Base-by-base conservation (phyloP, 1,140 invertebrate species). In the Radopholus similis region DNA sequence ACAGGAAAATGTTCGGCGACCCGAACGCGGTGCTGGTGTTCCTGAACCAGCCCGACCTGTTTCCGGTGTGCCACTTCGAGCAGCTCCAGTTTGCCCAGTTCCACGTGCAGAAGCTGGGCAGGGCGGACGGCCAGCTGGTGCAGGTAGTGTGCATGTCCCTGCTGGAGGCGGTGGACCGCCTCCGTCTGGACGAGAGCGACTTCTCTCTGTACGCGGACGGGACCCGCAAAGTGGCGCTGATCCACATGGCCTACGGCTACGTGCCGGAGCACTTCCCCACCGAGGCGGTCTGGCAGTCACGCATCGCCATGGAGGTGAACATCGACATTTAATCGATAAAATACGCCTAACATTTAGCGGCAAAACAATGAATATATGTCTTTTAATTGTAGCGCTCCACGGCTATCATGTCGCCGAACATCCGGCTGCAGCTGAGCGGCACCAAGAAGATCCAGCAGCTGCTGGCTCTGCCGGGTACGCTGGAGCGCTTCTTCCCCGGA, bases 231-330 rank as follows among this genome's bases (percentile, higher is more conserved):
- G 88, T 97, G 13, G 90, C 90, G 44, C 90, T 98, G 21, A 89
- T 96, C 26, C 97, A 97, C 84, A 94, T 90, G 84, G 87, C 95
- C 73, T 87, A 89, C 64, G 94, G 91, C 3, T 98, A 97, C 83
- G 88, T 89, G 72, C 91, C 92, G 0, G 86, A 85, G n/a, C 89
- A 93, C 79, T 96, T 93, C 67, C 62, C 68, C 40, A 56, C 66
- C 38, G 40, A 68, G 23, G 32, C 38, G 1, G 49, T 93, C 80
- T 97, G 94, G 93, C 87, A 89, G 64, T 88, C 89, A 0, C 85
- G 93, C 47, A 86, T 94, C 8, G 77, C 89, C 42, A 90, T 97
- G 49, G 94, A 97, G 85, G 90, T 86, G 21, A 84, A 91, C 40
- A 89, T 86, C 6, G 80, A 89, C 69, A 85, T n/a, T n/a, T n/a